Conservation (phyloP, 2,888 invertebrate genomes). For the Pantelozetes paolii region DNA sequence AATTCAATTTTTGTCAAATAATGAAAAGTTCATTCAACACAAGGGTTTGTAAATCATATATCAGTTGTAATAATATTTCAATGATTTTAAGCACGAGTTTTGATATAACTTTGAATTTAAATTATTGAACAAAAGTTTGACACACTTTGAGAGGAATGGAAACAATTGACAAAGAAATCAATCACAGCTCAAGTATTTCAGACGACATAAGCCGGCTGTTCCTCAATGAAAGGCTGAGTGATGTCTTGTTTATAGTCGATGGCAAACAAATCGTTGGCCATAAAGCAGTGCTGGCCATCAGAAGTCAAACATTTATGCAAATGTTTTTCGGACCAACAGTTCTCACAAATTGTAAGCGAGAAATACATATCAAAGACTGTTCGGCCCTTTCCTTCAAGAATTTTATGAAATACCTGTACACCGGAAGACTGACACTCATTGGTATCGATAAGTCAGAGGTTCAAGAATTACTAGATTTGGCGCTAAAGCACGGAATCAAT, state of each 20-base stretch:
- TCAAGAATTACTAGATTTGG: conserved; percentile 5
- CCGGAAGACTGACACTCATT: conserved; percentile 5
- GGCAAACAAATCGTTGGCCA: conserved; percentile 16
- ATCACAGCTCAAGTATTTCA: neutral
- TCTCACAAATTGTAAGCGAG: conserved; percentile 17
- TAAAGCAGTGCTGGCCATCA: conserved; percentile 4
- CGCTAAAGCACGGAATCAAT: conserved; percentile 9
- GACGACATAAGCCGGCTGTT: conserved; percentile 7
- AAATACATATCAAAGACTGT: conserved; percentile 27
- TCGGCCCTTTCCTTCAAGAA: conserved; percentile 29
- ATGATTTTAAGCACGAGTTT: too few relatives aligned
- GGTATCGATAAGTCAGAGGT: neutral
- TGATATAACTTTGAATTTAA: too few relatives aligned
- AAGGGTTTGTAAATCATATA: too few relatives aligned
- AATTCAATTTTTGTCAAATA: too few relatives aligned
- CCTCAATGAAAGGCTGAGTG: conserved; percentile 5
- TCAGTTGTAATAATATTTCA: too few relatives aligned
- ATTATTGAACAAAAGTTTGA: too few relatives aligned
- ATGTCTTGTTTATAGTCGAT: conserved; percentile 10
- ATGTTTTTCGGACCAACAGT: neutral
- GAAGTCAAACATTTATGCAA: conserved; percentile 4
- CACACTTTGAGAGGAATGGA: too few relatives aligned
- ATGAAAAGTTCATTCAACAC: too few relatives aligned
- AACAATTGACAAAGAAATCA: too few relatives aligned
- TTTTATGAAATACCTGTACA: conserved; percentile 21